Conservation (phyloP, 2,797 vertebrate genomes). For the Helostoma temminkii region DNA sequence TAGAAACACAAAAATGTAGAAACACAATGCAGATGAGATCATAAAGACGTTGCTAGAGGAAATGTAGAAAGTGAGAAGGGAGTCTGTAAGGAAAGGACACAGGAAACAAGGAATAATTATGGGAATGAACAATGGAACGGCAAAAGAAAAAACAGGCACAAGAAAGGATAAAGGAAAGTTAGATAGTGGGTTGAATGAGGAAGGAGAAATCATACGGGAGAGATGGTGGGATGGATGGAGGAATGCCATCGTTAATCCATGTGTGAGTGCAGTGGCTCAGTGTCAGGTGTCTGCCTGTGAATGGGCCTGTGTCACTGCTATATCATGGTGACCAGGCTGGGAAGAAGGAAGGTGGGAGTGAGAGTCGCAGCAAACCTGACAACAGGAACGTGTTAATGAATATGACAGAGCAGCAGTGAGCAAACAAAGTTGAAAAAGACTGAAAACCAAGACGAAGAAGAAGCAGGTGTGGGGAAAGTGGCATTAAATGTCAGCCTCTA, state of each 20-base stretch:
- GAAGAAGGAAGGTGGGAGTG: conserved; percentile 13
- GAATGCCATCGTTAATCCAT: conserved; percentile 78
- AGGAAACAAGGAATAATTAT: background rate
- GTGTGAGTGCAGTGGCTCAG: conserved; percentile 75
- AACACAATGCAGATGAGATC: no score
- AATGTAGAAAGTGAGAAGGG: background rate
- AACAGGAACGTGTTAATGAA: conserved; percentile 29
- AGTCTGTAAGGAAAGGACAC: background rate
- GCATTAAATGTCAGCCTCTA: conserved; percentile 23
- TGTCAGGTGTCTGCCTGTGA: conserved; percentile 79
- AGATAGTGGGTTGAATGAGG: background rate
- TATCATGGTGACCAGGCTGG: conserved; percentile 27
- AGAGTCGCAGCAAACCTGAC: conserved; percentile 2
- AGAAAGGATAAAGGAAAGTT: background rate
- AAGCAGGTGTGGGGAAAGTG: conserved; percentile 15
- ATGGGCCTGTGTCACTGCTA: conserved; percentile 72
- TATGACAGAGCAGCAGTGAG: conserved; percentile 5
- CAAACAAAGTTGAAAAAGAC: conserved; percentile 4
- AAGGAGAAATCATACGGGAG: conserved; percentile 48
- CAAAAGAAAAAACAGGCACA: background rate
- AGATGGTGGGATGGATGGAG: conserved; percentile 56
- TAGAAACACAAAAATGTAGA: background rate
- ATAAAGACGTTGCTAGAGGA: background rate
- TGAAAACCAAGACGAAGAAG: background rate
- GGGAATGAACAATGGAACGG: background rate